Evolutionary conservation across 2,888 invertebrate genomes (phyloP), one percentile per base, ranked within the genome.

Genomic region (Panorpa germanica): DNA sequence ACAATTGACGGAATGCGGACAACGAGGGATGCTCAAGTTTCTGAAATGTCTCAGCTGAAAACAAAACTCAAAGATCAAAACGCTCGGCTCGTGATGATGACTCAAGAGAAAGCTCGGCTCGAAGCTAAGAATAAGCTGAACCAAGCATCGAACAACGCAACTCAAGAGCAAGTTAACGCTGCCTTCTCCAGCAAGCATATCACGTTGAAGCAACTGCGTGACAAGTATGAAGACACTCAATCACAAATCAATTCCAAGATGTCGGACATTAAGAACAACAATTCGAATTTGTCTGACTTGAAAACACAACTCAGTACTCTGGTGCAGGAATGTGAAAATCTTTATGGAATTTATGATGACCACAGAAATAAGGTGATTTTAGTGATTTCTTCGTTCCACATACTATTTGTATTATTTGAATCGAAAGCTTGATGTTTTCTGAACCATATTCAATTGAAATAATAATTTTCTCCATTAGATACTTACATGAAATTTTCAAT

Each of bases 1-100:
- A 82, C 85, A n/a, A 98, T 98, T 34, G 96, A 98, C 49, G 81
- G 82, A 1, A 95, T 95, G 95, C 62, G 80, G 30, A 66, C 76
- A 0, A 85, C 85, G n/a, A 65, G 96, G 4, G 96, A 98, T 50
- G 61, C 76, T 0, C 86, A 86, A 41, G 73, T 95, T 65, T 63
- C 73, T 4, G 86, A 86, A 41, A 80, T 83, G 76, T 69, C 77
- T 5, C 71, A 74, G 33, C 57, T 83, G 2, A 90, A 85, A 49
- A 70, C 73, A 7, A 68, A 70, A 42, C 65, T 86, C 1, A 82
- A 85, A 42, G 85, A 88, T 40, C 71, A 86, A 35, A 88, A 86
- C 50, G 76, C 76, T 1, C 71, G 75, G 44, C 63, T 86, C 33
- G 59, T 86, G 10, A 61, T 75, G 0, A 51, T 85, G 11, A 81